Conservation (phyloP, 2,797 vertebrate genomes). For the Phataginus tetradactyla region DNA sequence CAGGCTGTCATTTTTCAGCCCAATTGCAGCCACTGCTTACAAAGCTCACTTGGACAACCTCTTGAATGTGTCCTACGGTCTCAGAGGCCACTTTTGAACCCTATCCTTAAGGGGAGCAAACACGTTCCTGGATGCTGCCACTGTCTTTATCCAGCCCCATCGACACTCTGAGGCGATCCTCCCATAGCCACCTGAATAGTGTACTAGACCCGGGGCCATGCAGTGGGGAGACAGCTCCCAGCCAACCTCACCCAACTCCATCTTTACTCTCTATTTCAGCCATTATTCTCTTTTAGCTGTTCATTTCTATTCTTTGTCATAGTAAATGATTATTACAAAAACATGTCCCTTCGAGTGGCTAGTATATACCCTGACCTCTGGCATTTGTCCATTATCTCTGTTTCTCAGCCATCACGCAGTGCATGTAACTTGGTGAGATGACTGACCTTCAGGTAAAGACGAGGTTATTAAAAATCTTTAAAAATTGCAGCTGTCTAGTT, state of each 20-base stretch:
- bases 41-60: background rate
- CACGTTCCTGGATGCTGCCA: background rate
- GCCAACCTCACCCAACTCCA: background rate
- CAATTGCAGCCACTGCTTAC: background rate
- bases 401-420: background rate
- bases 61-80: background rate
- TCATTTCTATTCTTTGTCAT: background rate
- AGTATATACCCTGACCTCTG: background rate
- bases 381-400: background rate
- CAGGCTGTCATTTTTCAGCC: background rate
- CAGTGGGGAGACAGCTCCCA: background rate
- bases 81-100: background rate
- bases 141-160: background rate
- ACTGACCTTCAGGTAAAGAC: background rate
- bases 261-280: background rate
- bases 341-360: background rate
- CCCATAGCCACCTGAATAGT: background rate
- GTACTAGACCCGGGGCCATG: fast-evolving
- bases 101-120: background rate
- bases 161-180: background rate
- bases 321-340: background rate
- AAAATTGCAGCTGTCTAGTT: background rate
- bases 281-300: background rate
- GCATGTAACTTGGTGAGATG: background rate
- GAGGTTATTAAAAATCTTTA: slow-evolving; percentile 25